Base-by-base conservation (phyloP, 2,888 invertebrate species). In the Mylabris sibirica region DNA sequence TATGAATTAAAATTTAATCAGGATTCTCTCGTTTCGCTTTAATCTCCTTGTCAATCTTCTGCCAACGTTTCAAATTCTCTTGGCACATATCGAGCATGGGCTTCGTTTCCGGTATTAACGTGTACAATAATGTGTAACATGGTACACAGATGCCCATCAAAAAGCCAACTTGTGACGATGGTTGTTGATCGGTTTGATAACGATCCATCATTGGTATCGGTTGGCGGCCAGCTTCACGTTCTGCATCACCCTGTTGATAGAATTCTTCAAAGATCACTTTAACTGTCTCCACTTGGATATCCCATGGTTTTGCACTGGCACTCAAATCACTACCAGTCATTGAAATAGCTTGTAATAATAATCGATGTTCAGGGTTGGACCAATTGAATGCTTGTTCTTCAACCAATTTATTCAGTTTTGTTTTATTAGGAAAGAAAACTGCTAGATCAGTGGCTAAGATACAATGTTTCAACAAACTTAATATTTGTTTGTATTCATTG, bases 311-410 rank as follows among this genome's bases (percentile, higher is more conserved):
- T 0, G 94, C 91, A 75, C 93, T 92, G 0, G 95, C 94, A 65
- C 94, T 93, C 20, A 95, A 85, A 82, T 95, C 95, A 73, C 93
- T 92, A 0, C 92, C 92, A 0, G 95, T 95, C 95, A 95, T 95
- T 2, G 92, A 88, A 73, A 94, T 89, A 0, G 93, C 93, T 86
- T 92, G 90, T 2, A 92, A 87, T 38, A 93, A 83, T 64, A 89
- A 84, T 76, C 93, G 89, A 83, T 95, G 94, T 53, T 90, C 90
- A 0, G 84, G 79, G 63, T 88, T 86, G 1, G 84, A 83, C 92
- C 93, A 94, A 30, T 88, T 87, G 79, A 94, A 94, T 59, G 84
- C 78, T 3, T 87, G 83, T 14, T 86, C 85, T 6, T 87, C 84
- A 0, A 89, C 84, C 3, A 90, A 83, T 22, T 86, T 84, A 35